phyloP scores from a whole-genome alignment of 2,888 invertebrate genomes.

The Hemistola chrysoprasaria region DNA sequence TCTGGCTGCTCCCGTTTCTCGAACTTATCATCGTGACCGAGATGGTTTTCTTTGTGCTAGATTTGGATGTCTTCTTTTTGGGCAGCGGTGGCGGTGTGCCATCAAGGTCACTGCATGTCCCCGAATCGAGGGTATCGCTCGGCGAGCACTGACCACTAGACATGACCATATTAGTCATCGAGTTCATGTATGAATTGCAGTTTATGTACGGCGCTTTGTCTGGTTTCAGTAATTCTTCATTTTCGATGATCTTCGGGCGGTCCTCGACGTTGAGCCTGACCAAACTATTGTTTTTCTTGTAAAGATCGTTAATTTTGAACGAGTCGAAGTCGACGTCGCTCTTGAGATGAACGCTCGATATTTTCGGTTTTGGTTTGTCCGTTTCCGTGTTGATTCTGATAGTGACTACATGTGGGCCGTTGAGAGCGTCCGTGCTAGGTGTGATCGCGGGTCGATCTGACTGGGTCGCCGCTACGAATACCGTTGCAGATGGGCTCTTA shows the following conservation, averaged over 20 bases:
- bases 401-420: slow-evolving; percentile 85
- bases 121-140: slow-evolving; percentile 91
- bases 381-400: slow-evolving; percentile 86
- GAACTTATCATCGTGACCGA: slow-evolving; percentile 81
- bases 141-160: slow-evolving; percentile 92
- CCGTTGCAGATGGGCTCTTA: slow-evolving; percentile 77
- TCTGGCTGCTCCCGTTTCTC: slow-evolving; percentile 83
- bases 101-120: slow-evolving; percentile 92
- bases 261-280: slow-evolving; percentile 83
- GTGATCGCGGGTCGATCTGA: slow-evolving; percentile 73
- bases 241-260: slow-evolving; percentile 74
- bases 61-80: slow-evolving; percentile 84
- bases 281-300: slow-evolving; percentile 73
- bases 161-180: slow-evolving; percentile 83
- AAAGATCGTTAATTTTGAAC: slow-evolving; percentile 61
- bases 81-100: slow-evolving; percentile 86
- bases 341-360: slow-evolving; percentile 75
- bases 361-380: slow-evolving; percentile 75
- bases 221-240: slow-evolving; percentile 68
- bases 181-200: slow-evolving; percentile 82
- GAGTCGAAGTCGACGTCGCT: slow-evolving; percentile 71
- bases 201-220: slow-evolving; percentile 83
- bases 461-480: slow-evolving; percentile 79
- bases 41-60: slow-evolving; percentile 74
- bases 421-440: slow-evolving; percentile 68